Percentiles rank a stretch among this genome's conserved stretches.
Conservation (phyloP, 2,888 invertebrate species). For the Agrochola lota region DNA sequence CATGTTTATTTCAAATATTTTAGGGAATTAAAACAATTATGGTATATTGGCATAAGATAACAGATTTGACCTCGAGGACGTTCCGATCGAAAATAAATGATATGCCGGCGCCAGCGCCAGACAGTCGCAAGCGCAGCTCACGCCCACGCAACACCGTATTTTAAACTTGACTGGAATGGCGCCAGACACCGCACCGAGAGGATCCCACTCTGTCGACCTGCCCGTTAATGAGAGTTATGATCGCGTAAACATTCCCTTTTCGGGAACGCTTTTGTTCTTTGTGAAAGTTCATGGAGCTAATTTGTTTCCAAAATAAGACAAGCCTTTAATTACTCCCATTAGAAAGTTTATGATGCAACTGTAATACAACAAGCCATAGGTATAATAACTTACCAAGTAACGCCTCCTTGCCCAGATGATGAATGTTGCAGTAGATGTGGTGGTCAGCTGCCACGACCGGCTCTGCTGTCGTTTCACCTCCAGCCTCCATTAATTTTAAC, state of each 20-base stretch:
- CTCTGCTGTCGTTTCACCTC: conserved; percentile 81
- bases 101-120: conserved; percentile 65
- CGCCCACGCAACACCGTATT: conserved; percentile 80
- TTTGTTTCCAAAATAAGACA: conserved; percentile 56
- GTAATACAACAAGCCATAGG: neutral
- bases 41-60: conserved; percentile 40
- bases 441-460: conserved; percentile 83
- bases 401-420: conserved; percentile 82
- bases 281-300: conserved; percentile 52
- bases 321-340: conserved; percentile 41
- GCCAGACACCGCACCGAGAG: conserved; percentile 73
- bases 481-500: conserved; percentile 92
- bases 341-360: conserved; percentile 39
- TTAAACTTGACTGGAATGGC: conserved; percentile 80
- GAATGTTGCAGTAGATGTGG: conserved; percentile 88
- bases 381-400: conserved; percentile 79
- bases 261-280: conserved; percentile 74
- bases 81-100: conserved; percentile 74
- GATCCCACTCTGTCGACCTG: conserved; percentile 66
- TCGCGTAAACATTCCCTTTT: conserved; percentile 82
- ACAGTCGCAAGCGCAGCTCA: conserved; percentile 68
- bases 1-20: conserved; percentile 4
- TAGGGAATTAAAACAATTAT: conserved; percentile 15
- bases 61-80: conserved; percentile 72
- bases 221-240: conserved; percentile 78